phyloP scores from a whole-genome alignment of 2,797 vertebrate species.

The Borostomias antarcticus region DNA sequence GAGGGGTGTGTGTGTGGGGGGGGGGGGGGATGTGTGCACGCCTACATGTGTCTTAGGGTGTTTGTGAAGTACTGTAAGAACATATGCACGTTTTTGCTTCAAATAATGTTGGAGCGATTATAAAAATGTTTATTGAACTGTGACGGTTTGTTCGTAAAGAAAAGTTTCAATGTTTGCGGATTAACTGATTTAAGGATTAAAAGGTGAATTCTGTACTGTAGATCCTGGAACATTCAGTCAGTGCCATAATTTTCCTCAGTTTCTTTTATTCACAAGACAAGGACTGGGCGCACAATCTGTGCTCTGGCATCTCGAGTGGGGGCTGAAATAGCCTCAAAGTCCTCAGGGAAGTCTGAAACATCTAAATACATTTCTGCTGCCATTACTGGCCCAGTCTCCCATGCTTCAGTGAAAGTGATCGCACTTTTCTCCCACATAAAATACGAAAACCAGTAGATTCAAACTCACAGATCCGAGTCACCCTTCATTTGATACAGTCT shows the following conservation, averaged over 20 bases:
- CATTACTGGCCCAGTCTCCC: background rate
- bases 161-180: background rate
- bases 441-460: conserved; percentile 5
- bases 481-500: conserved; percentile 16
- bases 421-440: background rate
- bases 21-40: too few relatives aligned
- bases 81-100: too few relatives aligned
- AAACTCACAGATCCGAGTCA: background rate
- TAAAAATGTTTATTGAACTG: too few relatives aligned
- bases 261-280: background rate
- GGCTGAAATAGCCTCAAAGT: conserved; percentile 5
- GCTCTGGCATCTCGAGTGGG: background rate
- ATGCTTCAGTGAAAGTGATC: background rate
- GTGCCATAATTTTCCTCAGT: background rate
- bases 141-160: too few relatives aligned
- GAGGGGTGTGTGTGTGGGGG: too few relatives aligned
- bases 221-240: background rate
- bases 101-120: too few relatives aligned
- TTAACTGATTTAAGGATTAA: background rate
- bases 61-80: too few relatives aligned
- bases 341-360: background rate
- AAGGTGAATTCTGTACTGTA: background rate
- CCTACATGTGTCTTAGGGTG: too few relatives aligned
- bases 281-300: conserved; percentile 9
- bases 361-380: conserved; percentile 14